Evolutionary conservation across 1,140 invertebrate species (phyloP), one percentile per base, ranked within the genome.

Genomic region (Anoplophora glabripennis): DNA sequence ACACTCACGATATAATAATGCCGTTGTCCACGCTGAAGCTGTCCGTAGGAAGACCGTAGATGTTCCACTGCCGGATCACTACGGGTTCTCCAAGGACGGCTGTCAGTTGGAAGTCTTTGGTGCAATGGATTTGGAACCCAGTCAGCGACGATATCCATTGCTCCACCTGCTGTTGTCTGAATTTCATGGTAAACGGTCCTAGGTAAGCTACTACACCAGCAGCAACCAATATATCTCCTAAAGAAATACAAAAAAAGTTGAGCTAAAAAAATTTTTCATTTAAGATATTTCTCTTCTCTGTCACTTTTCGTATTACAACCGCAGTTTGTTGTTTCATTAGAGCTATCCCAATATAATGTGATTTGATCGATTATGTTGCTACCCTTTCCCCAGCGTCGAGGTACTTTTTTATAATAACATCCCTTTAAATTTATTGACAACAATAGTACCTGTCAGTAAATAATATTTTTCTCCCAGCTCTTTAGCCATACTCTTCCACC

Each of bases 11-110:
- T 47, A 92, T 87, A 70, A 97, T 96, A 64, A 97, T 93, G 47
- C 86, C 94, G 74, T 96, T 97, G 65, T 97, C 93, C 48, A 94
- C 81, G 14, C 93, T 96, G 75, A 95, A 97, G 17, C 84, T 83
- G 73, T 97, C 94, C 15, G 83, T 87, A 0, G 94, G 94, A 40
- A 98, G 72, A 0, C 93, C 94, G 63, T 85, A 86, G 48, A 96
- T 94, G 67, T 93, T 95, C 94, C 94, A 97, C 42, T 89, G 84
- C 70, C 90, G 84, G 53, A 93, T 92, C 47, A 86, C 80, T n/a
- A 97, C 90, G 1, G 92, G 85, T 69, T 96, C 88, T 2, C 94
- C 94, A 0, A 97, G 77, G 15, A 88, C 83, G 11, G 84, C 83
- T 35, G 82, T 86, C 18, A 93, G 76, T 61, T 72, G 88, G 84